Evolutionary conservation across 2,113 vertebrate species (phyloP).

Genomic region (Cygnus atratus): DNA sequence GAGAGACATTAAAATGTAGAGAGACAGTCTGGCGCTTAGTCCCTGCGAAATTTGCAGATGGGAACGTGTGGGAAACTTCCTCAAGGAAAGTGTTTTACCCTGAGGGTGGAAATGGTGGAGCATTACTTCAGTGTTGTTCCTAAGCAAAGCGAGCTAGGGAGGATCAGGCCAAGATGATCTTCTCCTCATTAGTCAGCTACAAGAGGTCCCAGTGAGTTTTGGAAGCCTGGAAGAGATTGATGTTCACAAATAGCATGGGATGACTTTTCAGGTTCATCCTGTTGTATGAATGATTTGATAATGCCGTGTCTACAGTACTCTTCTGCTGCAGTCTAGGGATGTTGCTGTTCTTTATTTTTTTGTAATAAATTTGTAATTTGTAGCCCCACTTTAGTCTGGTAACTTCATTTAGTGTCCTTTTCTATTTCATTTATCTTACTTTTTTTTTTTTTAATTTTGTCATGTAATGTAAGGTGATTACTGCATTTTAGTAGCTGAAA

Average conservation of each 20-base stretch:
- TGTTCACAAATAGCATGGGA: background rate
- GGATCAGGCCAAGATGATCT: background rate
- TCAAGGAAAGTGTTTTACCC: constrained; percentile 26
- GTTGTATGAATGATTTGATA: background rate
- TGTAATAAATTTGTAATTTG: background rate
- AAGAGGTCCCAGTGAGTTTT: background rate
- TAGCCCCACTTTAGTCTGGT: background rate
- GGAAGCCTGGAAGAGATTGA: background rate
- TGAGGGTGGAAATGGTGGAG: background rate
- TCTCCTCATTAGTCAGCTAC: background rate
- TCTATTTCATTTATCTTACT: background rate
- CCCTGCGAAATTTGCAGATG: constrained; percentile 14
- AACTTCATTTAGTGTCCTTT: background rate
- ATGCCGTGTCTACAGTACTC: background rate
- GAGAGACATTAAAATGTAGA: constrained; percentile 18
- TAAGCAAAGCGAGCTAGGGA: background rate
- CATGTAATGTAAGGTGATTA: background rate
- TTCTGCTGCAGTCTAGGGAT: background rate
- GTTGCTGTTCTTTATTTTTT: background rate
- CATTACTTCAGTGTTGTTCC: background rate
- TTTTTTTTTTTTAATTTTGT: background rate
- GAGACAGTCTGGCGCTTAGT: constrained; percentile 30
- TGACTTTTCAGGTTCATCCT: background rate
- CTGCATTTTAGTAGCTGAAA: background rate
- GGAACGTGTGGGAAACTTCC: constrained; percentile 48